Percentiles rank a stretch among this genome's conserved stretches.
phyloP scores from a whole-genome alignment of 2,113 vertebrate genomes.

The Caloenas nicobarica region DNA sequence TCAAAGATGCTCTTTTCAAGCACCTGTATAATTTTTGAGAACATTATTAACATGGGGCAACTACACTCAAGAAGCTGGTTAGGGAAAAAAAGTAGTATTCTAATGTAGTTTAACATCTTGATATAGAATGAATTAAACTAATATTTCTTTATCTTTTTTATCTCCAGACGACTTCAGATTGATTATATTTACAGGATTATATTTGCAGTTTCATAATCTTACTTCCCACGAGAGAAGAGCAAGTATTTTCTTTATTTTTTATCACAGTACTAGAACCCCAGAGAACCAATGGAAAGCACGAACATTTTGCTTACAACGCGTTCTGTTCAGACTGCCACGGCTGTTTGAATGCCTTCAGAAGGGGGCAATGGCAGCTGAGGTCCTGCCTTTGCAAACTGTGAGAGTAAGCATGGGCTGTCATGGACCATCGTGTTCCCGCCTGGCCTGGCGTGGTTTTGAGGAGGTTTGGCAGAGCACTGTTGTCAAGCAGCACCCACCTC shows the following conservation, averaged over 20 bases:
- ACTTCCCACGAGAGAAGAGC: not conserved
- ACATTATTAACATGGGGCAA: not conserved
- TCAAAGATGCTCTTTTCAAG: not conserved
- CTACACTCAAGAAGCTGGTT: not conserved
- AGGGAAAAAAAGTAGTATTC: not conserved
- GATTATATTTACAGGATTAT: not conserved
- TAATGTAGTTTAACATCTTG: not conserved
- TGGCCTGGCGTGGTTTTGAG: not conserved
- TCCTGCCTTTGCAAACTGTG: not conserved
- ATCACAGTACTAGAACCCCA: not conserved
- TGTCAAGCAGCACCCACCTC: not conserved
- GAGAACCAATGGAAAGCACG: not conserved
- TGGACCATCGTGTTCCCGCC: not conserved
- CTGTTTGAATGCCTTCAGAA: not conserved
- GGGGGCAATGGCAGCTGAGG: not conserved
- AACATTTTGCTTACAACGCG: not conserved
- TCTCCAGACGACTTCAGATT: not conserved
- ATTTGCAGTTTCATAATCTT: not conserved
- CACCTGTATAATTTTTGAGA: not conserved
- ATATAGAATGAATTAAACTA: not conserved
- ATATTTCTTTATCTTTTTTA: not conserved
- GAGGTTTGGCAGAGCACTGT: not conserved
- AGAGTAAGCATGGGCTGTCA: not conserved
- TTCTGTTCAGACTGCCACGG: not conserved
- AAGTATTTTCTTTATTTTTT: not conserved